Evolutionary conservation across 2,113 vertebrate species (phyloP), one percentile per base, ranked within the genome.

Genomic region (Nipponia nippon): DNA sequence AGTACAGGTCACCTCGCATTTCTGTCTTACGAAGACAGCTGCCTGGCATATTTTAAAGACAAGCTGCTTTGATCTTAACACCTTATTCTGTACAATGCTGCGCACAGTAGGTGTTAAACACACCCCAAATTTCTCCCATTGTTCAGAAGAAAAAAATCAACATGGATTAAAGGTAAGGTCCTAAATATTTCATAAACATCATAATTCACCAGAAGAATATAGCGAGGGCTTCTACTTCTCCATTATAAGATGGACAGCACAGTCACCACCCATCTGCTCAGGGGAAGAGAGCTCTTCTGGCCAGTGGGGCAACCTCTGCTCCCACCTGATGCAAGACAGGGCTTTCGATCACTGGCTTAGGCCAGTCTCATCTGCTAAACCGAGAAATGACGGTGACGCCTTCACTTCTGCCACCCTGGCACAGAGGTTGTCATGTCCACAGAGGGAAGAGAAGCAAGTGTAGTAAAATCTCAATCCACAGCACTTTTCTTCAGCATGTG

Each of bases 401-500:
- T 27, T 69, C 71, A 70, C 38, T 50, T 58, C 75, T 81, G 67
- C 42, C 59, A 58, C 59, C 38, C 66, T 29, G 42, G 36, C 69
- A 77, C 42, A 4, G 19, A 58, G 16, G 16, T n/a, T 70, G 5
- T 2, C 12, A 50, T 1, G 9, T 50, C 20, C 78, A 63, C 3
- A 1, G 46, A 67, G 22, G 9, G 71, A 71, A 75, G 19, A 82
- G 56, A 59, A 81, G 23, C 38, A 69, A 76, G 30, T 0, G 11
- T 2, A 46, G 32, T 27, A 62, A 85, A 87, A 67, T 44, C 77
- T 65, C 66, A 42, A 29, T 25, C 13, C 76, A 65, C 18, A 23
- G 38, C 44, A 78, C 36, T 44, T 80, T 47, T 52, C 40, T 49
- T 38, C 4, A 4, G 38, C 3, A 8, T 0, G 0, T 16, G 50